Evolutionary conservation across 2,113 vertebrate species (phyloP), one percentile per base, ranked within the genome.

Genomic region (Fulmarus glacialis): DNA sequence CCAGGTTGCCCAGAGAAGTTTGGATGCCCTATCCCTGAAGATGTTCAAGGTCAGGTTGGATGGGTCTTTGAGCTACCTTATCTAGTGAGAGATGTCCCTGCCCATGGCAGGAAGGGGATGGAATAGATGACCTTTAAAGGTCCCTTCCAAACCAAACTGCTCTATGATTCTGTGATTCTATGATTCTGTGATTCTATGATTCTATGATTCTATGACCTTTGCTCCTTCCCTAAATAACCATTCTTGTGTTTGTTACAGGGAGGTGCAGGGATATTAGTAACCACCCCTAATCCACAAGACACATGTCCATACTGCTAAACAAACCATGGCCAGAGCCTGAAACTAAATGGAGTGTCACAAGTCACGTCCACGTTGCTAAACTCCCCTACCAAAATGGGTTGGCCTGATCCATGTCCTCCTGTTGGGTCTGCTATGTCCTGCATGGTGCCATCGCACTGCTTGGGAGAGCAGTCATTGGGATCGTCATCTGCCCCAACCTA

Each of bases 51-150:
- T 13, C 9, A 21, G 30, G 13, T 1, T 81, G n/a, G 38, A 34
- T 1, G 4, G 23, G 20, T 0, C 6, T 89, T 86, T 9, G 29
- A 78, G 12, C 24, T 58, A 2, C 3, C 11, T 80, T 32, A 8
- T 14, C 3, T 40, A 8, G 29, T 27, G 20, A 43, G 30, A 85
- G 8, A 5, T 55, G 30, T 29, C 21, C 18, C 47, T 83, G 8
- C 6, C 8, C 14, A 10, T 58, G 38, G 9, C 11, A 29, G 32
- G 23, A 43, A 1, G 0, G 1, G 3, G 4, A 19, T 47, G 29
- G 29, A 74, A 32, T 7, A 70, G 40, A 32, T 48, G 6, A 36
- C 48, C 8, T 71, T 79, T 71, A 67, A 74, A 89, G 18, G 9
- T 53, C 6, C 8, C 1, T 82, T 86, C 30, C 5, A 52, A 62